Percentiles rank a stretch among this genome's conserved stretches.
phyloP scores from a whole-genome alignment of 2,113 vertebrate genomes.

The Brachypteracias leptosomus region DNA sequence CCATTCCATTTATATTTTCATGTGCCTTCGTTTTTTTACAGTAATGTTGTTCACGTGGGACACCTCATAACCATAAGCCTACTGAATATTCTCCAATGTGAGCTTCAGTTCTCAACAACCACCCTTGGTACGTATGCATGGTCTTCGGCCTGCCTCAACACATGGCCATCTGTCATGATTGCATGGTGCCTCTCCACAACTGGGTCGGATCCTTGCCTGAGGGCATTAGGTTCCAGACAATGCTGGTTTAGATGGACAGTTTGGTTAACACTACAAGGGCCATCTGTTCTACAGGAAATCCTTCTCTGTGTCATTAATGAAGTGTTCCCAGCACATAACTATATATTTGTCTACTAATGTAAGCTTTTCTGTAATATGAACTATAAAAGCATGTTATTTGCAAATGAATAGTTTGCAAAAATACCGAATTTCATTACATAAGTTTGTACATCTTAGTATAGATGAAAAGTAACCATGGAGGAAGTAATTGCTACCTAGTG shows the following conservation, averaged over 20 bases:
- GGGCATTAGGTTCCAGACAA: conserved; percentile 59
- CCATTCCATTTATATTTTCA: neutral
- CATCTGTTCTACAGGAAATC: conserved; percentile 65
- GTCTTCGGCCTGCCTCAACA: neutral
- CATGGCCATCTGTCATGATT: conserved; percentile 49
- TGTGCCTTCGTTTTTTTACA: accelerated
- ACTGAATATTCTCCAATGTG: neutral
- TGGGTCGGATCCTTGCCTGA: conserved; percentile 55
- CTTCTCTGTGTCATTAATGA: conserved; percentile 40
- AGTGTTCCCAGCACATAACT: conserved; percentile 50
- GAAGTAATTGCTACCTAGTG: neutral
- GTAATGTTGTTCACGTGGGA: neutral
- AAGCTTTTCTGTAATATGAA: neutral
- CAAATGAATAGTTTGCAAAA: neutral
- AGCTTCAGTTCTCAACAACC: neutral
- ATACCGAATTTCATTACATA: neutral
- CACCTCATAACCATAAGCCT: neutral
- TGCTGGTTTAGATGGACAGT: conserved; percentile 54
- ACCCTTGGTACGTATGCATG: neutral
- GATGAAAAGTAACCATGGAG: neutral
- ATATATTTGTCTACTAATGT: neutral
- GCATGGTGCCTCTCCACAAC: conserved; percentile 46
- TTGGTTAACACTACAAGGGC: conserved; percentile 37
- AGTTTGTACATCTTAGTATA: neutral
- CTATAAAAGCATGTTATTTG: neutral